These are phyloP conservation scores for Lycaena phlaeas DNA, from an alignment of 2,888 invertebrate species.

Conservation along the genomic window DNA sequence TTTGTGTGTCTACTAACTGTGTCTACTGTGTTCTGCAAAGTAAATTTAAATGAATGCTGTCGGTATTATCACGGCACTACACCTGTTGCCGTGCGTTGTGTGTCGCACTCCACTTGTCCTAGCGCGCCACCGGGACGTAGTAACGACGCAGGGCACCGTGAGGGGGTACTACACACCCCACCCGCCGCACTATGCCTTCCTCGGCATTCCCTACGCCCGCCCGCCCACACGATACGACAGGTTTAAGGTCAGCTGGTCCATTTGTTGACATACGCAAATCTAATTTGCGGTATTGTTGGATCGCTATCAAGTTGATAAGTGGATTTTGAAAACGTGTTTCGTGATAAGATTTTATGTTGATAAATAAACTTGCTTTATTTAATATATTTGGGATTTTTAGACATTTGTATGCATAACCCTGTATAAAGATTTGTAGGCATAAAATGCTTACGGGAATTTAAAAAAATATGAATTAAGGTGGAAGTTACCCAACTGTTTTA, in stretches of 20 bases:
- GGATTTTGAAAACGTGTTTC: no score
- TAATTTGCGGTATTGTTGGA: conserved; percentile 28
- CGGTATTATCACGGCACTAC: not conserved
- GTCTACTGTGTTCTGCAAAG: no score
- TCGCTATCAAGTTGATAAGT: conserved; percentile 25
- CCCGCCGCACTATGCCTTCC: conserved; percentile 48
- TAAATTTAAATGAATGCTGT: no score
- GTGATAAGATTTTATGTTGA: no score
- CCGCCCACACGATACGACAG: conserved; percentile 35
- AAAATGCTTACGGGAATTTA: no score
- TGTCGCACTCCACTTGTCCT: conserved; percentile 13
- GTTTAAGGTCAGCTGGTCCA: conserved; percentile 50
- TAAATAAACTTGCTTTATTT: no score
- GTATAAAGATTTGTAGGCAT: no score
- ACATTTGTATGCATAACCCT: no score
- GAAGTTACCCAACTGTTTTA: no score
- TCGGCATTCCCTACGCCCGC: conserved; percentile 56
- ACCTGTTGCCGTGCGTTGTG: conserved; percentile 17
- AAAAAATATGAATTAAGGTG: no score
- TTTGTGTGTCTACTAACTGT: no score
- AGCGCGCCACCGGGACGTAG: conserved; percentile 37
- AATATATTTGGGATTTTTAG: no score
- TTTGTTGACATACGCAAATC: conserved; percentile 32
- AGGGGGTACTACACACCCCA: conserved; percentile 43
- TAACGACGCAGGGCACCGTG: conserved; percentile 42